Evolutionary conservation across 2,888 invertebrate species (phyloP).

Genomic region (Parnassius apollo): DNA sequence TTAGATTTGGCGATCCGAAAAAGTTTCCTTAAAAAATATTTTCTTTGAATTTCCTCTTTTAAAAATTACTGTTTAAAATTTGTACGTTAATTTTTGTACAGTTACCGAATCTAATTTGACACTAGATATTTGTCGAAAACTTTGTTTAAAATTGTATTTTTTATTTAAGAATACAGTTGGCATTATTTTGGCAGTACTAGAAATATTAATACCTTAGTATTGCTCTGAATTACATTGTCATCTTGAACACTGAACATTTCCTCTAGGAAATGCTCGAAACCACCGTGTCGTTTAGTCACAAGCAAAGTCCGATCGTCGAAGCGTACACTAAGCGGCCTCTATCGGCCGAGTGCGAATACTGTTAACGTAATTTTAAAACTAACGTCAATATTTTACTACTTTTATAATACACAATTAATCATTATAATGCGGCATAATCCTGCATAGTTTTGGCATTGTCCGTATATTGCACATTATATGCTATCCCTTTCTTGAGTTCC

Average conservation of each 20-base stretch:
- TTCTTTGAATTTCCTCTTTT: conserved; percentile 57
- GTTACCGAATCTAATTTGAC: conserved; percentile 80
- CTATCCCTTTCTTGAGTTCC: conserved; percentile 52
- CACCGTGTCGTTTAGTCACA: conserved; percentile 45
- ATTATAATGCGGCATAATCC: conserved; percentile 62
- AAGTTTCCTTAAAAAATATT: conserved; percentile 80
- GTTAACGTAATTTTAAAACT: conserved; percentile 73
- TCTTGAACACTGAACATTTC: conserved; percentile 70
- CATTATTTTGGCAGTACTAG: conserved; percentile 80
- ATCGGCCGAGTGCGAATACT: conserved; percentile 69
- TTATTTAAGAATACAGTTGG: conserved; percentile 76
- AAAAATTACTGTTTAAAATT: conserved; percentile 78
- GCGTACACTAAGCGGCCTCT: conserved; percentile 61
- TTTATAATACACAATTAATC: conserved; percentile 76
- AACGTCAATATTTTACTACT: conserved; percentile 78
- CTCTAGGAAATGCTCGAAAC: conserved; percentile 52
- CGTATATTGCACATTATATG: conserved; percentile 72
- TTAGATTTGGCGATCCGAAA: conserved; percentile 80
- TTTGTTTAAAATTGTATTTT: conserved; percentile 67
- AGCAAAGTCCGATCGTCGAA: conserved; percentile 65
- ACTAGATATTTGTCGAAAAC: conserved; percentile 77
- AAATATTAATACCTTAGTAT: conserved; percentile 80
- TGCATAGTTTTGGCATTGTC: conserved; percentile 75
- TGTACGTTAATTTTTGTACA: conserved; percentile 80
- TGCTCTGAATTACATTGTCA: conserved; percentile 81